Conservation (phyloP, 2,888 invertebrate species). For the Nezara viridula region DNA sequence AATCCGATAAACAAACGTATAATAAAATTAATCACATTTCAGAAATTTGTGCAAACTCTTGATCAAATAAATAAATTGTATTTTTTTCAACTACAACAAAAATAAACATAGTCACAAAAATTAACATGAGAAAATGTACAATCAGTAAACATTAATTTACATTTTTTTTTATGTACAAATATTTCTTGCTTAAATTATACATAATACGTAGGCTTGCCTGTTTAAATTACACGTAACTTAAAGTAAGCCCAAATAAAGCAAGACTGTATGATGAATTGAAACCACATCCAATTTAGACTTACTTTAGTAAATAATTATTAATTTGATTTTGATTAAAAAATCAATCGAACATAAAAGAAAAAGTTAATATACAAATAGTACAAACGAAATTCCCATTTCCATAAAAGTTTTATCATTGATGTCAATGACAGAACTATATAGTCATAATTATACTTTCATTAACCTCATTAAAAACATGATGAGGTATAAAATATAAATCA, state of each 20-base stretch:
- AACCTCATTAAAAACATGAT: background rate
- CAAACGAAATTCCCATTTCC: background rate
- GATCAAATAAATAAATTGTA: background rate
- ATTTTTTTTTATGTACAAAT: background rate
- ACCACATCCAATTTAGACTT: background rate
- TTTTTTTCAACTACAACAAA: background rate
- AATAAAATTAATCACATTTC: background rate
- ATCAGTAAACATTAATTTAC: background rate
- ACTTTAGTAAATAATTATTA: background rate
- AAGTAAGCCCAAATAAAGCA: background rate
- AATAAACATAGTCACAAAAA: background rate
- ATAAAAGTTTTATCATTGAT: background rate
- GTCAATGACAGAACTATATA: too few species aligned
- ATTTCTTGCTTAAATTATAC: background rate
- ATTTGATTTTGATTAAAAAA: background rate
- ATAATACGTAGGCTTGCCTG: background rate
- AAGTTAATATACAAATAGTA: background rate
- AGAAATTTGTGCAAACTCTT: background rate
- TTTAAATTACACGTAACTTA: background rate
- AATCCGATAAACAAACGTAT: background rate
- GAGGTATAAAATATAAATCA: background rate
- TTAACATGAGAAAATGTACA: background rate
- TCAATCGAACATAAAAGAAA: background rate
- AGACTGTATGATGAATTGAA: background rate
- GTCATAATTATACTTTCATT: too few species aligned